phyloP scores from a whole-genome alignment of 2,888 invertebrate genomes.

The Athripsodes cinereus region DNA sequence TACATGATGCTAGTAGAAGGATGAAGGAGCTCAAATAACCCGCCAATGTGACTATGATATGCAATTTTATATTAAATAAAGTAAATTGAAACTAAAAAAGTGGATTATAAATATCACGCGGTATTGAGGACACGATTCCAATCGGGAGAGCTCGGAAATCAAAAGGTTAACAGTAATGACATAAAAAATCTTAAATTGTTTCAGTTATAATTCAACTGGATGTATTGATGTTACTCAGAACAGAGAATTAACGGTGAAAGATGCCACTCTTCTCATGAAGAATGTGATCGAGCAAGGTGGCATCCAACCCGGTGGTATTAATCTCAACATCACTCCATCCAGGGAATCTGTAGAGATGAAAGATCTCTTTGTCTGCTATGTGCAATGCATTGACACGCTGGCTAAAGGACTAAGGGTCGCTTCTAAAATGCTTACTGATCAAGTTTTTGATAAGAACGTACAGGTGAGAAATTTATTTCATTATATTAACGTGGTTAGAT shows the following conservation, averaged over 20 bases:
- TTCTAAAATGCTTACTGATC: constrained; percentile 48
- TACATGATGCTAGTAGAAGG: too few species aligned
- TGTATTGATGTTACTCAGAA: constrained; percentile 51
- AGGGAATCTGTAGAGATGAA: constrained; percentile 47
- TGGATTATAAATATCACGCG: too few species aligned
- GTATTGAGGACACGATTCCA: too few species aligned
- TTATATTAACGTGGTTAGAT: too few species aligned
- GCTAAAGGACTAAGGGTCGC: constrained; percentile 52
- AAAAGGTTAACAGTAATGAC: too few species aligned
- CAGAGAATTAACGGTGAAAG: constrained; percentile 47
- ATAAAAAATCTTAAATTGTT: too few species aligned
- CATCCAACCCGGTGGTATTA: constrained; percentile 53
- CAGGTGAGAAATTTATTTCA: too few species aligned
- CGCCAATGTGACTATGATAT: too few species aligned
- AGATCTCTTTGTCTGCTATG: constrained; percentile 48
- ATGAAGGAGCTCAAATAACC: too few species aligned
- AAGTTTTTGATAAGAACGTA: constrained; percentile 49
- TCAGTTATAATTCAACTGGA: constrained; percentile 55
- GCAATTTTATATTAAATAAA: too few species aligned
- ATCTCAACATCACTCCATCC: constrained; percentile 47
- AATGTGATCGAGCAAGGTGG: constrained; percentile 51
- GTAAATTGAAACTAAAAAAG: too few species aligned
- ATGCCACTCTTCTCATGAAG: constrained; percentile 54
- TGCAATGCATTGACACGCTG: constrained; percentile 52
- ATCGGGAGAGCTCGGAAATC: too few species aligned